A percentile compares a stretch with the other conserved stretches of the same genome.
These are phyloP conservation scores for Phaetusa simplex DNA, from an alignment of 2,113 vertebrate genomes.

Conservation along the genomic window DNA sequence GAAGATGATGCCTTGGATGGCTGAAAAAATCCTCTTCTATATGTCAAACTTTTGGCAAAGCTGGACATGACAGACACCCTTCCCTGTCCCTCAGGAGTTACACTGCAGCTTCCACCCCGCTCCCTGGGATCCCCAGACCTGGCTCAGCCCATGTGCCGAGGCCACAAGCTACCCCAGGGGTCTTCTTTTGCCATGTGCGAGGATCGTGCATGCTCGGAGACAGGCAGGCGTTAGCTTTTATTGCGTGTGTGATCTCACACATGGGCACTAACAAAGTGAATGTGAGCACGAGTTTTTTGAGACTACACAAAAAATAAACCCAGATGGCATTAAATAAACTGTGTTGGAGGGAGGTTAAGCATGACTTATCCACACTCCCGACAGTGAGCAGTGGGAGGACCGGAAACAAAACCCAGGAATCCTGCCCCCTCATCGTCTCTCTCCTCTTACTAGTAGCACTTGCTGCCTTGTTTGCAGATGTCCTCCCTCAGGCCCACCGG, in stretches of 20 bases:
- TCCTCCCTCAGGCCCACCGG: not conserved
- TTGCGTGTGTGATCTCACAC: not conserved
- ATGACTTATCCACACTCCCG: not conserved
- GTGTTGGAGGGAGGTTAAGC: not conserved
- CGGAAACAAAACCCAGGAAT: not conserved
- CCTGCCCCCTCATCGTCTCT: not conserved
- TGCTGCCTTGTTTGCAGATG: not conserved
- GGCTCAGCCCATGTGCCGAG: accelerated
- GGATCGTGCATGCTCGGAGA: accelerated
- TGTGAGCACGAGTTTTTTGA: not conserved
- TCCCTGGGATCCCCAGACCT: not conserved
- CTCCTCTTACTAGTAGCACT: not conserved
- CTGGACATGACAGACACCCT: not conserved
- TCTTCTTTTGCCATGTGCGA: not conserved
- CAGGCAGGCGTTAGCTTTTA: accelerated
- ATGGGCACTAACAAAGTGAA: not conserved
- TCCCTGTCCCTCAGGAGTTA: not conserved
- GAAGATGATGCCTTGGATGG: not conserved
- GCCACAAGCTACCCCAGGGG: not conserved
- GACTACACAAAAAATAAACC: not conserved
- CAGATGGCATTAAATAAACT: not conserved
- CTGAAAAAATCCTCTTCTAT: not conserved
- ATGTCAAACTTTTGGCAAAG: not conserved
- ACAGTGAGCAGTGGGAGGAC: not conserved
- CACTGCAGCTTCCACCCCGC: not conserved